phyloP scores from a whole-genome alignment of 2,888 invertebrate species.

The Drepana falcataria region DNA sequence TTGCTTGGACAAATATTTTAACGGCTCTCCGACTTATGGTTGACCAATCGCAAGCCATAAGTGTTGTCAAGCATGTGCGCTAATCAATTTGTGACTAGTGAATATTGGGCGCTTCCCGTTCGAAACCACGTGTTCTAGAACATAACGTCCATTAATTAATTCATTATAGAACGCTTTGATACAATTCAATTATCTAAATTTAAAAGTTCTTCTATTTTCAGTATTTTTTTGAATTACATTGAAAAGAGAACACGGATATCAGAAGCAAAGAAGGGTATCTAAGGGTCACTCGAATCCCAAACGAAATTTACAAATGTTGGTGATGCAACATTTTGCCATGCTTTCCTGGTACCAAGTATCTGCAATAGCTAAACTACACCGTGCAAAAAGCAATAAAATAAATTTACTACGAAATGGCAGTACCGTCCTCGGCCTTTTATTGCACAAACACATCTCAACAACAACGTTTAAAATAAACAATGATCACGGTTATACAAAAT shows the following conservation, averaged over 20 bases:
- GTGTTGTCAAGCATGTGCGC: neutral
- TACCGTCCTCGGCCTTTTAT: neutral
- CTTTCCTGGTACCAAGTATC: conserved; percentile 15
- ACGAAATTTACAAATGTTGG: conserved; percentile 13
- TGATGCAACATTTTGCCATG: conserved; percentile 18
- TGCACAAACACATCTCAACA: conserved; percentile 1
- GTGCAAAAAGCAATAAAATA: conserved; percentile 17
- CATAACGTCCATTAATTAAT: too few relatives aligned
- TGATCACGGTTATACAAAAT: neutral
- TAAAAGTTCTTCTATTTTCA: too few relatives aligned
- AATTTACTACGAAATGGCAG: conserved; percentile 14
- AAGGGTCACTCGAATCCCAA: conserved; percentile 6
- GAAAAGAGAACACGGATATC: too few relatives aligned
- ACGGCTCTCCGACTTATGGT: neutral
- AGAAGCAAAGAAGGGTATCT: neutral
- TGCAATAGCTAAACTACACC: conserved; percentile 12
- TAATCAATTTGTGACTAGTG: too few relatives aligned
- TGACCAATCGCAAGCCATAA: neutral
- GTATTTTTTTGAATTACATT: too few relatives aligned
- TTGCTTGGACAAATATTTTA: conserved; percentile 1
- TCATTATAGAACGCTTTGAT: too few relatives aligned
- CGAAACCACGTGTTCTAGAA: too few relatives aligned
- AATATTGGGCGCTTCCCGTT: too few relatives aligned
- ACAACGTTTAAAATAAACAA: neutral
- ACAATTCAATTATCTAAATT: too few relatives aligned